phyloP scores from a whole-genome alignment of 1,140 invertebrate genomes.

The Drosophila ambigua region DNA sequence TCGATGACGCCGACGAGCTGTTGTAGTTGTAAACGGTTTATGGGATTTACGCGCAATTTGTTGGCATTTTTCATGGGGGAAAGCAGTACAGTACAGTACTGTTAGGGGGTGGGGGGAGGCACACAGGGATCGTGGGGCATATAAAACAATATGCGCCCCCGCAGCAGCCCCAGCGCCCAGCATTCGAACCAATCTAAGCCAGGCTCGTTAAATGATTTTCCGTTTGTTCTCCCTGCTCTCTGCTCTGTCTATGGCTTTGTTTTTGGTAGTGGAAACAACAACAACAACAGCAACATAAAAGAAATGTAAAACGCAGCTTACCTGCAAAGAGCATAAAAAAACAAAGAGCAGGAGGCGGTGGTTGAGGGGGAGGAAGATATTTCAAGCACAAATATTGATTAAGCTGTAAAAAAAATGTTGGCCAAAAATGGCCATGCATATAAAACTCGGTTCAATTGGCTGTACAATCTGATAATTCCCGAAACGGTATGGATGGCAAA shows the following conservation, averaged over 20 bases:
- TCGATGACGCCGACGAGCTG: slow-evolving; percentile 67
- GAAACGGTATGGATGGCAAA: too few relatives aligned
- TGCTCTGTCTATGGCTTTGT: slow-evolving; percentile 27
- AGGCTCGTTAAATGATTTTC: slow-evolving; percentile 79
- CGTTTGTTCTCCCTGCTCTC: slow-evolving; percentile 60
- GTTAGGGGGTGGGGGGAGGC: neutral
- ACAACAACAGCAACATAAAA: slow-evolving; percentile 30
- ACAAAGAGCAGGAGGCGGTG: neutral
- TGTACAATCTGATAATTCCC: slow-evolving; percentile 25
- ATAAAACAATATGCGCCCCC: slow-evolving; percentile 74
- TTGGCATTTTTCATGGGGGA: slow-evolving; percentile 68
- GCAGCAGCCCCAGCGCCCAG: too few relatives aligned
- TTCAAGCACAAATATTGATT: slow-evolving; percentile 77
- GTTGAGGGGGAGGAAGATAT: slow-evolving; percentile 15
- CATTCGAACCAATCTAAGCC: slow-evolving; percentile 54
- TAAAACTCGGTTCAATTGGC: slow-evolving; percentile 59
- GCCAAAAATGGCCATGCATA: slow-evolving; percentile 41
- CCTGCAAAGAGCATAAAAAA: slow-evolving; percentile 72
- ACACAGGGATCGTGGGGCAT: slow-evolving; percentile 20
- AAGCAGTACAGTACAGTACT: slow-evolving; percentile 25
- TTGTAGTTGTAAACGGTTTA: slow-evolving; percentile 83
- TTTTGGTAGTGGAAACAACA: slow-evolving; percentile 41
- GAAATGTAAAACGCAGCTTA: slow-evolving; percentile 73
- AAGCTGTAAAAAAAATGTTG: slow-evolving; percentile 66
- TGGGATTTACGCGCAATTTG: slow-evolving; percentile 82